Conservation (phyloP, 2,888 invertebrate species). For the Phragmatobia fuliginosa region DNA sequence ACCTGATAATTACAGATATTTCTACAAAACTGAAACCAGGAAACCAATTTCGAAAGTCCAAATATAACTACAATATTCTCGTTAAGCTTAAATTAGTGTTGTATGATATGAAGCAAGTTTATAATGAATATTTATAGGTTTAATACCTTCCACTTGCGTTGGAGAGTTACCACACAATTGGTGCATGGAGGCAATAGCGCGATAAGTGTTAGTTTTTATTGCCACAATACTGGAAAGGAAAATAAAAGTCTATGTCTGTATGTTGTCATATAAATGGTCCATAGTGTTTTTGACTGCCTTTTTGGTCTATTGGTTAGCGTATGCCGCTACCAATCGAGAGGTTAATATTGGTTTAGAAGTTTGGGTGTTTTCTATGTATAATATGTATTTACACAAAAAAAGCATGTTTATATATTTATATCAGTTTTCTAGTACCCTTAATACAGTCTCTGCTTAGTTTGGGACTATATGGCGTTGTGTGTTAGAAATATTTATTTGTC, state of each 20-base stretch:
- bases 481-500: no score
- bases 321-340: no score
- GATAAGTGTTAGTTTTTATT: constrained; percentile 68
- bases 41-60: constrained; percentile 45
- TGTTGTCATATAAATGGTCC: background rate
- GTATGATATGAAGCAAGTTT: constrained; percentile 83
- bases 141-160: constrained; percentile 79
- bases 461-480: no score
- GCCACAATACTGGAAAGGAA: constrained; percentile 16
- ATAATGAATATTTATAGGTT: constrained; percentile 85
- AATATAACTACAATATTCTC: constrained; percentile 55
- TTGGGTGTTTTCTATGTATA: no score
- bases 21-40: constrained; percentile 46
- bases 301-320: no score
- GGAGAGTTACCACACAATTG: constrained; percentile 73
- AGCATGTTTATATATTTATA: no score
- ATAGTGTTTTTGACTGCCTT: no score
- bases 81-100: constrained; percentile 79
- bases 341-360: no score
- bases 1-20: constrained; percentile 2
- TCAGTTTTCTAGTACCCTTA: no score
- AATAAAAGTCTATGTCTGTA: background rate
- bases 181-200: constrained; percentile 73
- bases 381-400: no score
- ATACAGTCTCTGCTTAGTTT: no score